phyloP scores from a whole-genome alignment of 1,140 invertebrate genomes.

The Drosophila triauraria region DNA sequence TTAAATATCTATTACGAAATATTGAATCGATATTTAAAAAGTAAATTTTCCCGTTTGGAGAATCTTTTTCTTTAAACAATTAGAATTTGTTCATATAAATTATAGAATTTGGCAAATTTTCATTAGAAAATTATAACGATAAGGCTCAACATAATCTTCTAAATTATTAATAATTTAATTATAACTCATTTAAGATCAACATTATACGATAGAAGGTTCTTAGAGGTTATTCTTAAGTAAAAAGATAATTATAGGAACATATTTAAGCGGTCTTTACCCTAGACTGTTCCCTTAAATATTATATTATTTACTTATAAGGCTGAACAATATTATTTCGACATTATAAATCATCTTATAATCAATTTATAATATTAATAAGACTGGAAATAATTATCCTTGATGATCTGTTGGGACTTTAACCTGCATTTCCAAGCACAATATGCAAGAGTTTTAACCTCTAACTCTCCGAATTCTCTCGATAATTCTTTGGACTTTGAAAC shows the following conservation, averaged over 20 bases:
- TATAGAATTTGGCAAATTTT: too few species aligned
- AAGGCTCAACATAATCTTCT: too few species aligned
- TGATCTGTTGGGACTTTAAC: neutral
- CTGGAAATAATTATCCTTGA: neutral
- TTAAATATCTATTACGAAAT: too few species aligned
- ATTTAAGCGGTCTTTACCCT: too few species aligned
- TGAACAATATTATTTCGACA: neutral
- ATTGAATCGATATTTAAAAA: too few species aligned
- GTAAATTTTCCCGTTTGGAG: neutral
- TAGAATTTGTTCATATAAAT: neutral
- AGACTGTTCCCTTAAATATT: neutral
- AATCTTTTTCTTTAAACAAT: neutral
- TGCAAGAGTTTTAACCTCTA: neutral
- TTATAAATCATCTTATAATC: neutral
- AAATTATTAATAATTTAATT: too few species aligned
- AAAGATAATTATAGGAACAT: neutral
- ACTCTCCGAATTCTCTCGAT: neutral
- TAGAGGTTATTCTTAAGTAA: neutral
- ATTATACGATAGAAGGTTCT: neutral
- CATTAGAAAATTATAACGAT: too few species aligned
- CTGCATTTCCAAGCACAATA: accelerated
- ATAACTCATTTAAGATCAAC: neutral
- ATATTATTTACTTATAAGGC: neutral
- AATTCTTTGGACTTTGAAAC: neutral
- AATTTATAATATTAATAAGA: neutral